These are phyloP conservation scores for Thumatha senex DNA, from an alignment of 2,888 invertebrate species.

Conservation along the genomic window DNA sequence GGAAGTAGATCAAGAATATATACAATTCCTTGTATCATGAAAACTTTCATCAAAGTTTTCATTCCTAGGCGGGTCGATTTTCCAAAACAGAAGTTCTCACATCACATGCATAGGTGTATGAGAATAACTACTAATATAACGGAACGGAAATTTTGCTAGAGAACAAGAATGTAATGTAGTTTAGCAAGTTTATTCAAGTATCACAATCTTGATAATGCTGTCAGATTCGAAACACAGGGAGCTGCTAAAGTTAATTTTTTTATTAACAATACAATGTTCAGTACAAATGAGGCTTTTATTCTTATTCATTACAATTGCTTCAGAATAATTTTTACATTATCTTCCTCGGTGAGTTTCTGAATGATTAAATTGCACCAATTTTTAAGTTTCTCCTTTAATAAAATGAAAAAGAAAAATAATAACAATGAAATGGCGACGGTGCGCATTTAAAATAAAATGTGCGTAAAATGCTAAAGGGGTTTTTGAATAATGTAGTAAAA, in stretches of 20 bases:
- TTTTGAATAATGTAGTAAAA: neutral
- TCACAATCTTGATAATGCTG: conserved; percentile 14
- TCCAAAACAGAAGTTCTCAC: conserved; percentile 33
- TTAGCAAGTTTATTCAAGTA: conserved; percentile 21
- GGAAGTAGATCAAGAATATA: conserved; percentile 33
- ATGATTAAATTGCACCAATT: conserved; percentile 71
- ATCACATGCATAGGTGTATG: conserved; percentile 22
- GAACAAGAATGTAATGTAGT: conserved; percentile 16
- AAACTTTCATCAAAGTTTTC: conserved; percentile 41
- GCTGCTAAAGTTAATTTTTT: conserved; percentile 45
- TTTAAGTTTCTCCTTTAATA: conserved; percentile 48
- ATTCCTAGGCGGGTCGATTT: conserved; percentile 40
- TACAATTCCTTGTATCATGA: conserved; percentile 34
- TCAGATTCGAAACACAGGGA: conserved; percentile 7
- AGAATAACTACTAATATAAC: conserved; percentile 22
- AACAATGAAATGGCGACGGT: conserved; percentile 33
- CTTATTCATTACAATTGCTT: conserved; percentile 69
- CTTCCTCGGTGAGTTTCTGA: conserved; percentile 62
- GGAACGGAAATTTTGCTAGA: conserved; percentile 20
- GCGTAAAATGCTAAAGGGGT: neutral
- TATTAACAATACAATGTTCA: conserved; percentile 57
- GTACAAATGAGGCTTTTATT: conserved; percentile 66
- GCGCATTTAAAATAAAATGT: conserved; percentile 39
- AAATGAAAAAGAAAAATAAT: conserved; percentile 21
- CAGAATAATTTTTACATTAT: conserved; percentile 72